phyloP scores from a whole-genome alignment of 2,888 invertebrate genomes.

The Euphydryas editha region DNA sequence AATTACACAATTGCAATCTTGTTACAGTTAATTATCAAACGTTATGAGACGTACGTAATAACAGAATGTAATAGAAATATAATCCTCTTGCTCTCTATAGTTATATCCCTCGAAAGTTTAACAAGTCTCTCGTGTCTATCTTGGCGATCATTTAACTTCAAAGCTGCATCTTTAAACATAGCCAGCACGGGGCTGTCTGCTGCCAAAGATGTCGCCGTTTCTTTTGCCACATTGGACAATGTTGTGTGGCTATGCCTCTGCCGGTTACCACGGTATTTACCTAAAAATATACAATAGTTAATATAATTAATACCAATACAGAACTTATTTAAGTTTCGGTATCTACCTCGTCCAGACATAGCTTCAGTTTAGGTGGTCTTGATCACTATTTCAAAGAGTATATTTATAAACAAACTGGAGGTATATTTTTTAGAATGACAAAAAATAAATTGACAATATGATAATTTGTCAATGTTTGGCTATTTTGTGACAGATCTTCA shows the following conservation, averaged over 20 bases:
- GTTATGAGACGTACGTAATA: conserved; percentile 69
- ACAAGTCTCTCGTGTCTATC: conserved; percentile 93
- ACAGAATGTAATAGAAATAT: conserved; percentile 93
- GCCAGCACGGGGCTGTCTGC: conserved; percentile 81
- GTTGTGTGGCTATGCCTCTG: conserved; percentile 57
- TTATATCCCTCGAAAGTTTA: conserved; percentile 92
- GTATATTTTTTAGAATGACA: background rate
- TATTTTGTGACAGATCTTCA: background rate
- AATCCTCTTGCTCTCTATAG: conserved; percentile 94
- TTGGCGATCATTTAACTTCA: conserved; percentile 89
- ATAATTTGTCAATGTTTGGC: background rate
- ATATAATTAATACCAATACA: background rate
- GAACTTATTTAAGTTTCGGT: background rate
- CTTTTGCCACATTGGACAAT: conserved; percentile 62
- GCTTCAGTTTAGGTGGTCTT: conserved; percentile 1
- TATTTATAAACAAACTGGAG: background rate
- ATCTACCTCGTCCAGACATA: conserved; percentile 62
- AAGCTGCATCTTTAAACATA: conserved; percentile 86
- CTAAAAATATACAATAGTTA: conserved; percentile 42
- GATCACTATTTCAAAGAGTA: too few relatives aligned
- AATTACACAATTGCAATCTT: background rate
- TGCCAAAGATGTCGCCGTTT: conserved; percentile 58
- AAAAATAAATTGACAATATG: background rate
- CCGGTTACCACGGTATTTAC: conserved; percentile 53
- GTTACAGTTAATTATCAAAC: background rate